phyloP scores from a whole-genome alignment of 2,113 vertebrate genomes.

The Gasterosteus nipponicus region DNA sequence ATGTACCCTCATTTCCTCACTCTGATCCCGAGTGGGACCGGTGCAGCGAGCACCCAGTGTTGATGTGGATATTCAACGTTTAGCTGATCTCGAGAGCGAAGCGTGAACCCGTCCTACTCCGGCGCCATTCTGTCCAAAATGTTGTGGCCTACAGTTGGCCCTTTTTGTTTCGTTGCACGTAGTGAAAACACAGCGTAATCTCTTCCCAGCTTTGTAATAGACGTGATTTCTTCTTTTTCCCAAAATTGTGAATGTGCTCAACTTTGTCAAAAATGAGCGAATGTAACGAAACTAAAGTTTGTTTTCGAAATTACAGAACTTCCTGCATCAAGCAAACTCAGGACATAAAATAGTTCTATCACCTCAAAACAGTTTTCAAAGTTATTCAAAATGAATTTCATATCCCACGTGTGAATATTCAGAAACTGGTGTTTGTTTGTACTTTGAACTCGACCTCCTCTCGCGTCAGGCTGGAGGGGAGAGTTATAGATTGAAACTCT shows the following conservation, averaged over 20 bases:
- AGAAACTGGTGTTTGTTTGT: constrained; percentile 39
- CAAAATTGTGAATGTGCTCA: background rate
- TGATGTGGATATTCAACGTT: no score
- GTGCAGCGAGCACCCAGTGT: no score
- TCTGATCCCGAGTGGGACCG: background rate
- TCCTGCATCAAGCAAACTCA: constrained; percentile 14
- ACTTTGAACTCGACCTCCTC: constrained; percentile 40
- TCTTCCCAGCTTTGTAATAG: background rate
- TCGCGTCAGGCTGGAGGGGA: constrained; percentile 2
- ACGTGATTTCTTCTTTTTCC: background rate
- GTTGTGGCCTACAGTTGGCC: no score
- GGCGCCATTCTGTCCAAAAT: no score
- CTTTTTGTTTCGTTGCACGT: no score
- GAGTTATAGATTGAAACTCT: constrained; percentile 5
- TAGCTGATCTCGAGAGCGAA: no score
- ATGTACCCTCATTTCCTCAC: constrained; percentile 8
- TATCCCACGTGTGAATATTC: constrained; percentile 8
- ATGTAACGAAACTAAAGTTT: background rate
- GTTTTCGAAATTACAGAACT: background rate
- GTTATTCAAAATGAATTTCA: constrained; percentile 21
- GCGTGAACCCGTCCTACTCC: no score
- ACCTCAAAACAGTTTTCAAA: constrained; percentile 39
- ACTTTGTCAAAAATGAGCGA: background rate
- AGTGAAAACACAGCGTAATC: background rate
- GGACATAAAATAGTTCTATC: constrained; percentile 14